A percentile compares a stretch with the other conserved stretches of the same genome.
phyloP scores from a whole-genome alignment of 2,888 invertebrate genomes.

The Lasioglossum leucozonium region DNA sequence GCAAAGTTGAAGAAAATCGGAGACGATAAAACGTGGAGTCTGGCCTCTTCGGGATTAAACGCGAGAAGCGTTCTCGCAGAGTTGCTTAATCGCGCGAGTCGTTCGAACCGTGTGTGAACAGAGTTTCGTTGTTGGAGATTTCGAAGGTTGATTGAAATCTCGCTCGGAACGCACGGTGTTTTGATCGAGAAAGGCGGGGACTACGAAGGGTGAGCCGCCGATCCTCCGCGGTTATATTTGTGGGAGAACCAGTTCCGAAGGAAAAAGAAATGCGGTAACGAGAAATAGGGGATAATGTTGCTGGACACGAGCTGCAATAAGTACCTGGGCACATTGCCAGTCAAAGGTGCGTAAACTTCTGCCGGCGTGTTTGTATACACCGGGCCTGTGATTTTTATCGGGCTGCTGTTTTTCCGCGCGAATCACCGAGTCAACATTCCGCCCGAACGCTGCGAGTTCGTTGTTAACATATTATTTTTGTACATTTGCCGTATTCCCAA shows the following conservation, averaged over 20 bases:
- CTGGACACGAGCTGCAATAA: constrained; percentile 47
- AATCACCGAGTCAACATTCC: not conserved
- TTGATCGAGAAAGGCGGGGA: not conserved
- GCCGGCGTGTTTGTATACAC: not conserved
- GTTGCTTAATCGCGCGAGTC: not conserved
- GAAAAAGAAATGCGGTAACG: constrained; percentile 67
- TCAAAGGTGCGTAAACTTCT: constrained; percentile 55
- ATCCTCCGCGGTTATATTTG: not conserved
- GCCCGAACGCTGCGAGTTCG: not conserved
- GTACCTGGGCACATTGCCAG: constrained; percentile 40
- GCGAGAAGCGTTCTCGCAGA: not conserved
- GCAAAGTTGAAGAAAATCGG: not conserved
- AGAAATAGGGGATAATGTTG: constrained; percentile 53
- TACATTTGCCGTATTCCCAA: not conserved
- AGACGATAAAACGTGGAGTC: not conserved
- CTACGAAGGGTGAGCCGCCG: not conserved
- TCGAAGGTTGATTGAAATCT: not conserved
- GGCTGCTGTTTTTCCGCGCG: not conserved
- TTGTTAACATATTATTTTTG: not conserved
- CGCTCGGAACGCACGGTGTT: not conserved
- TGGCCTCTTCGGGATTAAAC: not conserved
- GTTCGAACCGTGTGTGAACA: not conserved
- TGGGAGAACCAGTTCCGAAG: not conserved
- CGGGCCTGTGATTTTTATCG: not conserved
- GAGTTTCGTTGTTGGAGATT: not conserved